phyloP scores from a whole-genome alignment of 1,140 invertebrate species.

The Thalassaphorura encarpata region DNA sequence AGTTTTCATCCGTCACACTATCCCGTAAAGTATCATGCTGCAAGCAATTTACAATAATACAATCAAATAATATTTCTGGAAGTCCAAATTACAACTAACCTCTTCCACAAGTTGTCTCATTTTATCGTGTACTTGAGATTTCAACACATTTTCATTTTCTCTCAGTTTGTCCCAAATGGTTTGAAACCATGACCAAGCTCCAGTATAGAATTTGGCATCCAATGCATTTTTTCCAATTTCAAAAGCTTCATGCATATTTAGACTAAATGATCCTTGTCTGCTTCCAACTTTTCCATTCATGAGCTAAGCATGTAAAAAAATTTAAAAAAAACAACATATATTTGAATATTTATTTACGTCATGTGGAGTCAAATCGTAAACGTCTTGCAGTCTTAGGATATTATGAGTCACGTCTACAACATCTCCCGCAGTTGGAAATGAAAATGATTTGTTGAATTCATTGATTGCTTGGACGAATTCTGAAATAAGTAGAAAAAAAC shows the following conservation, averaged over 20 bases:
- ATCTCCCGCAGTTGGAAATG: slow-evolving; percentile 23
- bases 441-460: slow-evolving; percentile 10
- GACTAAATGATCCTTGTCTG: slow-evolving; percentile 15
- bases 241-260: slow-evolving; percentile 21
- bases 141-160: no score
- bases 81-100: no score
- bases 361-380: slow-evolving; percentile 26
- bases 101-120: no score
- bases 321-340: not conserved
- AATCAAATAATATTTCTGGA: no score
- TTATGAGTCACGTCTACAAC: slow-evolving; percentile 21
- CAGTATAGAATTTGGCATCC: slow-evolving; percentile 21
- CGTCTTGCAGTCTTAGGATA: slow-evolving; percentile 27
- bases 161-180: no score
- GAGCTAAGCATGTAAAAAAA: slow-evolving; percentile 3
- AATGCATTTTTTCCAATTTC: slow-evolving; percentile 24
- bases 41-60: no score
- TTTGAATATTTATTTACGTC: not conserved
- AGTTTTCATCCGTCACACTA: no score
- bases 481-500: no score
- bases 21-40: no score
- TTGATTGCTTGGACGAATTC: slow-evolving; percentile 18
- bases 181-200: not conserved
- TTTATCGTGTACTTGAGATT: no score
- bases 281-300: slow-evolving; percentile 15